Percentiles rank a stretch among this genome's conserved stretches.
These are phyloP conservation scores for Parazoanthus darwini DNA, from an alignment of 92 coral and sea anemone genomes.

Conservation along the genomic window DNA sequence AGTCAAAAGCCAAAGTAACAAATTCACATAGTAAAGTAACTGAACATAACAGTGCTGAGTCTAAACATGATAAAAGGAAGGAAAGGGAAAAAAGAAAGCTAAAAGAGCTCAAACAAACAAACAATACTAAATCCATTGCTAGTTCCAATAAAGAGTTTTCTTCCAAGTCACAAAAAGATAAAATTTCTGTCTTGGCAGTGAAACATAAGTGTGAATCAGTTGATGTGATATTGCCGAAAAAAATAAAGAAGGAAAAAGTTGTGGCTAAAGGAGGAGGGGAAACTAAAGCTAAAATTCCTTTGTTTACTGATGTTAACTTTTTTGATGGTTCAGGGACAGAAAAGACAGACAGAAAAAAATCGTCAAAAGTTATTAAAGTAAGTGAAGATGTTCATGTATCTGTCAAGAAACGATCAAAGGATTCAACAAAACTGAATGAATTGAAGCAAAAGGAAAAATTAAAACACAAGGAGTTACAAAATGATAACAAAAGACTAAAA, in stretches of 20 bases:
- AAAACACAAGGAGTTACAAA: background rate
- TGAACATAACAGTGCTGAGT: background rate
- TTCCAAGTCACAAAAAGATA: background rate
- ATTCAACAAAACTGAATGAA: background rate
- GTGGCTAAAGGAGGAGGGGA: background rate
- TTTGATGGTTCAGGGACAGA: background rate
- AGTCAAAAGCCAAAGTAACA: constrained; percentile 19
- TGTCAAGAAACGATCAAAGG: background rate
- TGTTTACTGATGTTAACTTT: constrained; percentile 43
- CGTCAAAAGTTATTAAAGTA: background rate
- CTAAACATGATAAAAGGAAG: background rate
- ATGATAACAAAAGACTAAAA: background rate
- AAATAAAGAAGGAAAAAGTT: constrained; percentile 14
- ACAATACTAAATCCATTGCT: background rate
- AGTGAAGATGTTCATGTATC: background rate
- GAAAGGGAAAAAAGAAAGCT: constrained; percentile 11
- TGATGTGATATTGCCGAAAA: background rate
- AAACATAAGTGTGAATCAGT: background rate
- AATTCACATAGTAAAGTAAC: background rate
- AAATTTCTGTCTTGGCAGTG: background rate
- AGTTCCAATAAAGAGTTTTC: background rate
- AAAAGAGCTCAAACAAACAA: background rate
- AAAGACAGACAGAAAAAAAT: background rate
- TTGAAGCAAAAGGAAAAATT: background rate
- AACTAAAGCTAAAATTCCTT: constrained; percentile 9